Evolutionary conservation across 2,797 vertebrate species (phyloP), one percentile per base, ranked within the genome.

Genomic region (Mormyrus proboscirostris): DNA sequence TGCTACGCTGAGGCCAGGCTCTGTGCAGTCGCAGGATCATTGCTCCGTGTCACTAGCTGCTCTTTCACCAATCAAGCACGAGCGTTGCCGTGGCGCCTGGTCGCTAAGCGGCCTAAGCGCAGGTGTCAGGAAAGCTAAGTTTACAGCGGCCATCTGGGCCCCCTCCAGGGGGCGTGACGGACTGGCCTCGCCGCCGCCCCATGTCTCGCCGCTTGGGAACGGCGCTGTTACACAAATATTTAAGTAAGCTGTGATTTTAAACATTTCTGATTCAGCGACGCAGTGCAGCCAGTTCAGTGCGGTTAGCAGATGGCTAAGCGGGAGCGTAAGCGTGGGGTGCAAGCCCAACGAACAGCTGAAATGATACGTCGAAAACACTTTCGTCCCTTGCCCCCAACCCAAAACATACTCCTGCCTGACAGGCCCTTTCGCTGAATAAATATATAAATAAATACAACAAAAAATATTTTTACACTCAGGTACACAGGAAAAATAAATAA

Each of bases 401-500:
- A 47, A 85, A 12, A 85, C 82, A 62, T 33, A 25, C 49, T 86
- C 16, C 3, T 16, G 59, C 83, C 57, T 29, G 83, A 16, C 59
- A 44, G 44, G 79, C 88, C 73, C 90, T 33, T 19, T 88, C 57
- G 38, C 5, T 38, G 47, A 90, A 87, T 89, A 79, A 90, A 90
- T 87, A 69, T 22, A 92, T 90, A 90, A 92, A 93, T 92, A 90
- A 90, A 89, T 62, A 89, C 41, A 88, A 51, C 38, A 88, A 83
- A 90, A 62, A 50, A 25, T 91, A 91, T 92, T 89, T 90, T 91
- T 90, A 94, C 89, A 92, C 91, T 88, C 73, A 94, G 94, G 93
- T 93, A 93, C 93, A 94, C 93, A 93, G 91, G 92, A 92, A 94
- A 55, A 92, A 93, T 92, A 92, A 92, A 19, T 57, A 57, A 87